Evolutionary conservation across 2,888 invertebrate species (phyloP), one percentile per base, ranked within the genome.

Genomic region (Hedya salicella): DNA sequence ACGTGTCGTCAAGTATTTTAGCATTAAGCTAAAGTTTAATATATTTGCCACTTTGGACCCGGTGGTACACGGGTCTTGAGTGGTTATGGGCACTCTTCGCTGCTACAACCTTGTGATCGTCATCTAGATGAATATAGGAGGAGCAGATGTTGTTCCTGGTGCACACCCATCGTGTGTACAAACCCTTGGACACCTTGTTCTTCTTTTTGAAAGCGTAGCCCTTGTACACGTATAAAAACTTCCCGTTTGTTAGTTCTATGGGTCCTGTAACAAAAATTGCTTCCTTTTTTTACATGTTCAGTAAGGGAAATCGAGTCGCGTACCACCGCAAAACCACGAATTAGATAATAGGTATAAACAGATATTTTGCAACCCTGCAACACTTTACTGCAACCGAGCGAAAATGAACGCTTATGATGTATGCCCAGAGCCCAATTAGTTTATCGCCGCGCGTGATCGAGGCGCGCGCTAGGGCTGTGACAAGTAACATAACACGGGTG

Each of bases 161-260:
- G 50, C 83, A 85, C 50, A 76, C 75, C 77, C 80, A 85, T 0
- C 82, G 77, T 1, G 11, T 14, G 25, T 44, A n/a, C 62, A 25
- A 70, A 1, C 53, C 46, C 44, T 62, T 54, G 5, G 16, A n/a
- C 9, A 68, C 50, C 2, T 25, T 49, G 6, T 64, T 54, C 61
- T 78, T 84, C 50, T 68, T 78, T 68, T 80, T 82, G 71, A 71
- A 81, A 2, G 84, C 77, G 65, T 76, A 83, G 1, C 76, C 78
- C 11, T 80, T 63, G n/a, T 77, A 68, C 8, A 82, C 44, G 16
- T 83, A 65, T 3, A 79, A 61, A 11, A 63, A 56, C 59, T 74
- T 79, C 5, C 81, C 81, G 39, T 75, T 78, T 2, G 73, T 5
- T 30, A 79, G 40, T 60, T 80, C 72, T 44, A 82, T 79, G 0